Evolutionary conservation across 2,888 invertebrate species (phyloP), one percentile per base, ranked within the genome.

Genomic region (Isoperla grammatica): DNA sequence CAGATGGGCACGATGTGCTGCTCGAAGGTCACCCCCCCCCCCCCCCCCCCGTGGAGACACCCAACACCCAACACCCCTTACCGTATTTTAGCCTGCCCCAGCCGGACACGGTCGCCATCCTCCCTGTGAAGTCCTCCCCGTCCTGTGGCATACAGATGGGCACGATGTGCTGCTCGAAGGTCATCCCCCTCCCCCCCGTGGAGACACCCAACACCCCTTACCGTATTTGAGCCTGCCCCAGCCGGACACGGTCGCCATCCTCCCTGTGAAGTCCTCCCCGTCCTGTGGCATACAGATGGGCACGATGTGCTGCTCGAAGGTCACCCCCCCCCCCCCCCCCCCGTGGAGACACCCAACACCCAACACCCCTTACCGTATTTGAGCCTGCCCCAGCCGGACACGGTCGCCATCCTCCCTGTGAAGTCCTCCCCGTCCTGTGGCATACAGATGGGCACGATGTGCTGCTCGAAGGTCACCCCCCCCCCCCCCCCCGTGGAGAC

Each of bases 371-470:
- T 67, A 81, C 90, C 90, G 70, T 94, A 94, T 74, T 90, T 91
- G 42, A 94, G 81, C 13, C 94, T 82, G 0, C 95, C 95, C 94
- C 94, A 95, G 1, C 95, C 95, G 0, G 93, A 92, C 2, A 95
- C 94, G 0, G 89, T 90, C 0, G 92, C 95, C 81, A 90, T 85
- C 60, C 88, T 81, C 0, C 92, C 92, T 0, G 89, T 90, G 73
- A 88, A 92, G 70, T 92, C 91, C 1, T 86, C 83, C 1, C 72
- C 70, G 40, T 81, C 81, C 46, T 88, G 86, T 1, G 93, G 94
- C 83, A 95, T 84, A 75, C 95, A 95, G 73, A 95, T 92, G 20
- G 95, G 95, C 40, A 94, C 92, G 65, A 95, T 91, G 73, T 94
- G 93, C 20, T 86, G 83, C 70, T 92, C 91, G 70, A 87, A 93